Base-by-base conservation (phyloP, 2,113 vertebrate genomes). In the Tichodroma muraria region DNA sequence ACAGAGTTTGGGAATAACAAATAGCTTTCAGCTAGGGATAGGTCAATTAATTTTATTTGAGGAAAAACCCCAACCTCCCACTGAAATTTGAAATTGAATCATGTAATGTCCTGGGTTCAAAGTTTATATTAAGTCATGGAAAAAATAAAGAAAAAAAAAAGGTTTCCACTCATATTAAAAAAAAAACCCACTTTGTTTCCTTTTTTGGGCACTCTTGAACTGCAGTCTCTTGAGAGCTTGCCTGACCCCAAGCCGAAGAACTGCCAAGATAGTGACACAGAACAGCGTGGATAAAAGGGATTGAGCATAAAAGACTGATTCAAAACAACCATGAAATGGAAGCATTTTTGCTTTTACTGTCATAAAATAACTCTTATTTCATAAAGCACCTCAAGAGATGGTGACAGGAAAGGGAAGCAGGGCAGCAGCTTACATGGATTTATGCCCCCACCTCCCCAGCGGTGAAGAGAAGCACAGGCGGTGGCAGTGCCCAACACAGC, bases 261-360 rank as follows among this genome's bases (percentile, higher is more conserved):
- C 88, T 97, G 77, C 82, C 93, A 96, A 92, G 54, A 97, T 2
- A 96, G 66, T 92, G 91, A 95, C 97, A 96, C 47, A 54, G 94
- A 95, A 73, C 68, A 94, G 66, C 7, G 8, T 63, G 83, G 94
- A 97, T 95, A 87, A 96, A 97, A 96, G 71, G 63, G 73, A 93
- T 79, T 83, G 71, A 95, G 95, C 94, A 96, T 93, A 50, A 96
- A 96, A 93, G 80, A 93, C 64, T 88, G 90, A 96, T 94, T 97
- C 47, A 63, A 97, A 97, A 92, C 92, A 93, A 61, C 63, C 70
- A 85, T 85, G 77, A 95, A 97, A 95, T 95, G 24, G 80, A 84
- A 94, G 60, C 84, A 77, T 83, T 96, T 96, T 91, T 93, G 73
- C 94, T 94, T 97, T 86, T 80, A 35, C 78, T 95, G 86, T 80